Evolutionary conservation across 2,888 invertebrate species (phyloP).

Genomic region (Agelastica alni): DNA sequence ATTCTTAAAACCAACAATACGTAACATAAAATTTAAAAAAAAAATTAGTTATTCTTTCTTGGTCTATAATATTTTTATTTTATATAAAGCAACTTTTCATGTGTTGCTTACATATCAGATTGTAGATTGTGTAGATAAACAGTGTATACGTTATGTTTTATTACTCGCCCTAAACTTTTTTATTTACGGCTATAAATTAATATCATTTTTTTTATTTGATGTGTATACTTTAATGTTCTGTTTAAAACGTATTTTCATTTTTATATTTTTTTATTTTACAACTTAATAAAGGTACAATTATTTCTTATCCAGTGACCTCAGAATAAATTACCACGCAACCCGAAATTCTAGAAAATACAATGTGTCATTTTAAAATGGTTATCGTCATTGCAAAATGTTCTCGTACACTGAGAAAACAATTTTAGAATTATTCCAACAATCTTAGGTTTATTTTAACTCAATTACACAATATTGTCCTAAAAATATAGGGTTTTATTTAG

Average conservation of each 20-base stretch:
- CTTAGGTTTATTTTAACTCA: too few relatives aligned
- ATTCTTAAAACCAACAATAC: too few relatives aligned
- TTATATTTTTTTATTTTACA: conserved; percentile 13
- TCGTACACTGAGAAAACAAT: too few relatives aligned
- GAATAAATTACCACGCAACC: conserved; percentile 4
- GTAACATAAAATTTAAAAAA: too few relatives aligned
- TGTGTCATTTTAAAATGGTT: too few relatives aligned
- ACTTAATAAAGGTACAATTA: conserved; percentile 10
- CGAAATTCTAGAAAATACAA: too few relatives aligned
- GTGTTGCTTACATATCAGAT: conserved; percentile 5
- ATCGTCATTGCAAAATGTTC: too few relatives aligned
- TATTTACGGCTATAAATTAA: conserved; percentile 10
- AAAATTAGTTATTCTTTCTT: neutral
- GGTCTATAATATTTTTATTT: neutral
- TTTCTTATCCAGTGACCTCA: conserved; percentile 1
- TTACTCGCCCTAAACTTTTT: conserved; percentile 7
- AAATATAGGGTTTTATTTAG: too few relatives aligned
- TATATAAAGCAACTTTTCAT: neutral
- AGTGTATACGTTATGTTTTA: conserved; percentile 5
- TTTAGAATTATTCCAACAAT: too few relatives aligned
- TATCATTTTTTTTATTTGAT: conserved; percentile 8
- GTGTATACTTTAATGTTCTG: conserved; percentile 6
- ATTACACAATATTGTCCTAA: too few relatives aligned
- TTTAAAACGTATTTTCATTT: conserved; percentile 3
- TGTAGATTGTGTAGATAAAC: conserved; percentile 4